These are phyloP conservation scores for Minunthozetes semirufus DNA, from an alignment of 2,888 invertebrate genomes.

Conservation along the genomic window DNA sequence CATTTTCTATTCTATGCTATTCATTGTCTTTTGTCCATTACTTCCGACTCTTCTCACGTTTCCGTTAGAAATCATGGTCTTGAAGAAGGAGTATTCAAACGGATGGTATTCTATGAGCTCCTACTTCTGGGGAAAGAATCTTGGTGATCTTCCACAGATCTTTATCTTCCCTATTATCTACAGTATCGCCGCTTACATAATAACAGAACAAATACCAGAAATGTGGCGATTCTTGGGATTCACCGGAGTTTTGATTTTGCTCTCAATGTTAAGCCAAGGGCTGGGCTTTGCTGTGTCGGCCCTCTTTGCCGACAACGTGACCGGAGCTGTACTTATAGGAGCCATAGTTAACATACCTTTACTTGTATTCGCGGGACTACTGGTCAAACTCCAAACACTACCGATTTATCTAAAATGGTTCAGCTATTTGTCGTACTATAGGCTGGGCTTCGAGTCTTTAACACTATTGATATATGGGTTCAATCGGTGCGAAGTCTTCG, in stretches of 20 bases:
- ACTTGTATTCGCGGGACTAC: slow-evolving; percentile 91
- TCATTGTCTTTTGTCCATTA: slow-evolving; percentile 36
- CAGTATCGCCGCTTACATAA: slow-evolving; percentile 60
- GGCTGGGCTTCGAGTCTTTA: slow-evolving; percentile 84
- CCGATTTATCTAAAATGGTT: slow-evolving; percentile 78
- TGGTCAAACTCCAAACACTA: slow-evolving; percentile 92
- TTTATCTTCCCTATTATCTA: slow-evolving; percentile 59
- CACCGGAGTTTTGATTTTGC: slow-evolving; percentile 65
- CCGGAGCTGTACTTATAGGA: slow-evolving; percentile 25
- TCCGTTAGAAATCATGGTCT: slow-evolving; percentile 34
- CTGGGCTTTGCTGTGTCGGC: slow-evolving; percentile 53
- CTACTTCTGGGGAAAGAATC: slow-evolving; percentile 34
- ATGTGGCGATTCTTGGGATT: slow-evolving; percentile 62
- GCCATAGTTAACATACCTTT: slow-evolving; percentile 64
- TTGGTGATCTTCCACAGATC: slow-evolving; percentile 54
- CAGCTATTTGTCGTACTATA: slow-evolving; percentile 86
- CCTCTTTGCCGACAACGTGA: slow-evolving; percentile 29
- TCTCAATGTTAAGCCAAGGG: slow-evolving; percentile 84
- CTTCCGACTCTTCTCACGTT: slow-evolving; percentile 38
- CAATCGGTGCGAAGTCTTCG: slow-evolving; percentile 51
- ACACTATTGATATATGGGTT: slow-evolving; percentile 76
- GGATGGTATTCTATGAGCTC: slow-evolving; percentile 38
- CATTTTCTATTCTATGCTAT: slow-evolving; percentile 35
- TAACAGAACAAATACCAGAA: slow-evolving; percentile 74
- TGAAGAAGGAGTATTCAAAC: slow-evolving; percentile 36